A percentile compares a stretch with the other conserved stretches of the same genome.
Conservation (phyloP, 2,113 vertebrate species). For the Ahaetulla prasina region DNA sequence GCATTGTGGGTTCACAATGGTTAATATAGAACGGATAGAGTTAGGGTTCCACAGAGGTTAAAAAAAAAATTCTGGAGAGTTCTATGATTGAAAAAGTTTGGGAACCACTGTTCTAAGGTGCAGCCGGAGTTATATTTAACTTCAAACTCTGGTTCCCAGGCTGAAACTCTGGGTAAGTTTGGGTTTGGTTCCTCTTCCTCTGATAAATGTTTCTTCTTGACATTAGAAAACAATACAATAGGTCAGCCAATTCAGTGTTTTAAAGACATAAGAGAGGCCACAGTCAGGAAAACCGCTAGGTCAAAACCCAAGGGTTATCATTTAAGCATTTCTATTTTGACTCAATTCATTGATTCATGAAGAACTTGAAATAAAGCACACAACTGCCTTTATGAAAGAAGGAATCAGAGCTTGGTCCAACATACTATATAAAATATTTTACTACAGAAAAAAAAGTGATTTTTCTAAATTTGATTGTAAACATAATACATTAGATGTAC, state of each 20-base stretch:
- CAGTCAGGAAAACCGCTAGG: slow-evolving; percentile 40
- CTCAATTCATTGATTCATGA: slow-evolving; percentile 37
- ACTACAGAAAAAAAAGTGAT: not conserved
- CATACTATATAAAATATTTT: not conserved
- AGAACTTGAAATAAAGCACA: not conserved
- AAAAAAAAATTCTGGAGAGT: not conserved
- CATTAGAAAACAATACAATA: slow-evolving; percentile 50
- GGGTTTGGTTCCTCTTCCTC: slow-evolving; percentile 54
- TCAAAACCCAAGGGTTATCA: slow-evolving; percentile 35
- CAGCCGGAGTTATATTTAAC: slow-evolving; percentile 70
- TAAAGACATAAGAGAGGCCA: slow-evolving; percentile 38
- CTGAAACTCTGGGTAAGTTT: slow-evolving; percentile 51
- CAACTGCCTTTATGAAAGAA: not conserved
- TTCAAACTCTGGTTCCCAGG: slow-evolving; percentile 62
- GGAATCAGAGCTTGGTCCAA: not conserved
- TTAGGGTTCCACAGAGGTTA: not conserved
- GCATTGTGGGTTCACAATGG: not conserved
- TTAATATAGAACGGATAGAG: not conserved
- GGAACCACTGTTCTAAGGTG: slow-evolving; percentile 32
- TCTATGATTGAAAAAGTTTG: not conserved
- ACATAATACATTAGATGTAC: not conserved
- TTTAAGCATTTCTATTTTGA: slow-evolving; percentile 38
- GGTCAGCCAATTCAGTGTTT: slow-evolving; percentile 35
- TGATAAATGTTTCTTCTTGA: slow-evolving; percentile 53
- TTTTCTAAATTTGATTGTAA: not conserved